Conservation (phyloP, 2,113 vertebrate species). For the Odontesthes bonariensis region DNA sequence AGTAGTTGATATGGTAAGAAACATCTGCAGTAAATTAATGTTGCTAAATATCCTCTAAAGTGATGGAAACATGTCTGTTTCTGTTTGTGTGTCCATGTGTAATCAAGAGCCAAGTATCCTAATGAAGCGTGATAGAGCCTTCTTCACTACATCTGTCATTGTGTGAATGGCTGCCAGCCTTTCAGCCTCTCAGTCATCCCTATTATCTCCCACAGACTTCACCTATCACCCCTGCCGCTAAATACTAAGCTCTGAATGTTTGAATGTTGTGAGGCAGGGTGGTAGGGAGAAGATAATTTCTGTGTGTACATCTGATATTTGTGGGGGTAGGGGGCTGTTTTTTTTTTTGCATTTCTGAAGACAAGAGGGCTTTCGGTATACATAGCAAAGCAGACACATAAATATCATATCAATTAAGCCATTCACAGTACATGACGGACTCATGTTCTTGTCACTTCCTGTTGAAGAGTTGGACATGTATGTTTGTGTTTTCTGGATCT, state of each 20-base stretch:
- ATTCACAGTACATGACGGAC: background rate
- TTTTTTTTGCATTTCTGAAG: constrained; percentile 22
- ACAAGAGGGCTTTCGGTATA: constrained; percentile 2
- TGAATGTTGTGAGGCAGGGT: constrained; percentile 45
- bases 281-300: constrained; percentile 32
- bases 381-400: background rate
- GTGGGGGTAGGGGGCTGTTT: constrained; percentile 16
- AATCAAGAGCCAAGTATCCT: constrained; percentile 51
- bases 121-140: constrained; percentile 69
- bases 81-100: constrained; percentile 19
- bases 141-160: constrained; percentile 63
- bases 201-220: constrained; percentile 70
- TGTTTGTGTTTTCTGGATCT: constrained; percentile 32
- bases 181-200: constrained; percentile 66
- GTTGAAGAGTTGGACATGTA: constrained; percentile 33
- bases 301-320: constrained; percentile 33
- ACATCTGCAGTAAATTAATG: constrained; percentile 9
- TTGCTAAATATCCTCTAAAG: constrained; percentile 20
- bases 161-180: constrained; percentile 63
- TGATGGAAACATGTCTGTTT: constrained; percentile 13
- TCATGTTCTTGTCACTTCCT: constrained; percentile 23
- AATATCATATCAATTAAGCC: constrained; percentile 7
- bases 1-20: background rate
- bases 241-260: constrained; percentile 65
- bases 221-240: constrained; percentile 68